These are phyloP conservation scores for Aphaenogaster floridana DNA, from an alignment of 1,140 invertebrate species.

Conservation along the genomic window DNA sequence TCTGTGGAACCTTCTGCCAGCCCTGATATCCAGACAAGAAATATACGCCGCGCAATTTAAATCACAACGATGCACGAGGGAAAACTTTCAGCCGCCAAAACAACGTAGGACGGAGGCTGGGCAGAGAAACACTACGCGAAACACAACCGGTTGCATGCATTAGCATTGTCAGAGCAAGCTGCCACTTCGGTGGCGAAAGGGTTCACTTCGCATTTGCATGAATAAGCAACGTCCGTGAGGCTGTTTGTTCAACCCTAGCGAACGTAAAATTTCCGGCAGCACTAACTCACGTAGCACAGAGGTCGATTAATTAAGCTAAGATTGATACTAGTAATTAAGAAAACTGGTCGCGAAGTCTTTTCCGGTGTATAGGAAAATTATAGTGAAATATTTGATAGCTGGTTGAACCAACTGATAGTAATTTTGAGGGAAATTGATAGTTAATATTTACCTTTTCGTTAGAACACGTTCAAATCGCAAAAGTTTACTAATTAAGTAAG, in stretches of 20 bases:
- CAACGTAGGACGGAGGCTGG: constrained; percentile 35
- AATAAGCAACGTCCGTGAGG: constrained; percentile 76
- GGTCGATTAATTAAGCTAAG: constrained; percentile 41
- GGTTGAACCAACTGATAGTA: constrained; percentile 27
- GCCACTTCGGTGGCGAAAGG: constrained; percentile 65
- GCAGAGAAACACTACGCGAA: constrained; percentile 46
- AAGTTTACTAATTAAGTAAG: constrained; percentile 19
- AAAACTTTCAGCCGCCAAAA: constrained; percentile 56
- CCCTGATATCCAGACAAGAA: constrained; percentile 51
- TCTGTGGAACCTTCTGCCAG: constrained; percentile 35
- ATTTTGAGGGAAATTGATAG: constrained; percentile 12
- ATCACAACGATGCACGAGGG: constrained; percentile 60
- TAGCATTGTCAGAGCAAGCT: constrained; percentile 62
- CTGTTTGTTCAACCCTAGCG: constrained; percentile 63
- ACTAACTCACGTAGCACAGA: not conserved
- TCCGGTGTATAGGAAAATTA: constrained; percentile 1
- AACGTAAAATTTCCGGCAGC: constrained; percentile 47
- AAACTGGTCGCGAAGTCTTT: constrained; percentile 9
- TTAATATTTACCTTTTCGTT: constrained; percentile 20
- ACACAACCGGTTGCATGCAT: constrained; percentile 59
- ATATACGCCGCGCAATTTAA: constrained; percentile 60
- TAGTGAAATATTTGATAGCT: constrained; percentile 35
- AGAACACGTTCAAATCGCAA: not conserved
- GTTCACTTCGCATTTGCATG: constrained; percentile 77
- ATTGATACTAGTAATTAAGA: constrained; percentile 57